Evolutionary conservation across 1,140 invertebrate species (phyloP).

Genomic region (Ostrea denselamellosa): DNA sequence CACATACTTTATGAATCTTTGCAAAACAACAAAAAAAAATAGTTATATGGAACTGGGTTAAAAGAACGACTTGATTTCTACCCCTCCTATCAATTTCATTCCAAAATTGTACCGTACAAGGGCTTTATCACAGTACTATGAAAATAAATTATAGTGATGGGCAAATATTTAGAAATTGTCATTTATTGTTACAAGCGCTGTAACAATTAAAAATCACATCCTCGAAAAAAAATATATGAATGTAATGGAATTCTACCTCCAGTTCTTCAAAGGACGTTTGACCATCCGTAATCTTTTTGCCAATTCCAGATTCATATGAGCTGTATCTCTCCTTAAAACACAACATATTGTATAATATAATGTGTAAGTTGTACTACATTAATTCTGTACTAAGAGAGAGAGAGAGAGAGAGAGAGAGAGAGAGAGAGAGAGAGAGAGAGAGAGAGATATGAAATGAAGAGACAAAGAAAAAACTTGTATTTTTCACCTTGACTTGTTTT

Average conservation of each 20-base stretch:
- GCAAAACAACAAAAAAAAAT: no score
- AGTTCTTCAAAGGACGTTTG: constrained; percentile 82
- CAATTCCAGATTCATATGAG: constrained; percentile 82
- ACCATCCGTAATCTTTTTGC: constrained; percentile 81
- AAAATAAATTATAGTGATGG: neutral
- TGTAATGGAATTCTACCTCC: constrained; percentile 67
- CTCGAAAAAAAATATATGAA: neutral
- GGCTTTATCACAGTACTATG: neutral
- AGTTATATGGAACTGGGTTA: no score
- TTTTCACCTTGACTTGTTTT: constrained; percentile 68
- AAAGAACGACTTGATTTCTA: no score
- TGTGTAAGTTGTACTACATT: neutral
- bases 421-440: no score
- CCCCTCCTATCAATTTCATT: no score
- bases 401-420: no score
- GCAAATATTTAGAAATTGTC: no score
- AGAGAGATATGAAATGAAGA: no score
- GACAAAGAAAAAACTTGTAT: no score
- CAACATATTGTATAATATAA: neutral
- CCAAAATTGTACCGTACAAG: neutral
- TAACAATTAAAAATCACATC: no score
- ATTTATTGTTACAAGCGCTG: no score
- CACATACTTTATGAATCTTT: no score
- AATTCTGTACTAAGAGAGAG: neutral
- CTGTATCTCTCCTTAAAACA: constrained; percentile 80